Conservation (phyloP, 2,888 invertebrate species). For the Ypsolopha scabrella region DNA sequence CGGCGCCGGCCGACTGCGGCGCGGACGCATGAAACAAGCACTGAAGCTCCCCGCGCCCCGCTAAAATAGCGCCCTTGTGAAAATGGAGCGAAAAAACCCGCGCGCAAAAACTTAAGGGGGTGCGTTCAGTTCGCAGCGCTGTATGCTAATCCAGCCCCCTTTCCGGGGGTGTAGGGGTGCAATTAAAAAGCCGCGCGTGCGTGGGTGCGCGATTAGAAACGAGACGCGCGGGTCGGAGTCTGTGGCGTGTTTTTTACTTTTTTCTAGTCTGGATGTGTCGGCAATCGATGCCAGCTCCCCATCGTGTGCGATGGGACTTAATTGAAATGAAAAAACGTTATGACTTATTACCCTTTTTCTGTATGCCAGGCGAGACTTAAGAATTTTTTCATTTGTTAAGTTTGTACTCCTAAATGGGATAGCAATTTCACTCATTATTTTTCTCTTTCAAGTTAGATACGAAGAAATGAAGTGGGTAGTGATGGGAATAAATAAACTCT, state of each 20-base stretch:
- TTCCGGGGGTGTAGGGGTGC: slow-evolving; percentile 64
- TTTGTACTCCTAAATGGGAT: no score
- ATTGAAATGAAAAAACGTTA: slow-evolving; percentile 6
- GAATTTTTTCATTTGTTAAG: background rate
- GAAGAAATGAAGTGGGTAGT: background rate
- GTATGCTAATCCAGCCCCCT: slow-evolving; percentile 68
- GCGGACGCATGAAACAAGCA: slow-evolving; percentile 54
- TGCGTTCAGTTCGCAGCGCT: slow-evolving; percentile 53
- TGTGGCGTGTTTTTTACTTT: slow-evolving; percentile 59
- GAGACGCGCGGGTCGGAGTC: slow-evolving; percentile 56
- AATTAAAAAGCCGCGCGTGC: slow-evolving; percentile 70
- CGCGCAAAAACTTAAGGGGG: slow-evolving; percentile 59
- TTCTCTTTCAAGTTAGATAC: no score
- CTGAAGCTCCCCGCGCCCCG: slow-evolving; percentile 19
- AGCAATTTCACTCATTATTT: no score
- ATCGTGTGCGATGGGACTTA: background rate
- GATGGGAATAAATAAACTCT: background rate
- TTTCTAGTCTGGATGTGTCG: slow-evolving; percentile 54
- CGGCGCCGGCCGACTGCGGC: slow-evolving; percentile 62
- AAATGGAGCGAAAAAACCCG: slow-evolving; percentile 54
- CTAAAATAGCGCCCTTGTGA: slow-evolving; percentile 9
- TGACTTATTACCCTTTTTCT: slow-evolving; percentile 6
- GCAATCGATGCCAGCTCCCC: slow-evolving; percentile 10
- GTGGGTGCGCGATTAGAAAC: slow-evolving; percentile 67
- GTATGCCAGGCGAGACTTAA: background rate